Base-by-base conservation (phyloP, 2,797 vertebrate genomes). In the Coranthus polyacanthus region DNA sequence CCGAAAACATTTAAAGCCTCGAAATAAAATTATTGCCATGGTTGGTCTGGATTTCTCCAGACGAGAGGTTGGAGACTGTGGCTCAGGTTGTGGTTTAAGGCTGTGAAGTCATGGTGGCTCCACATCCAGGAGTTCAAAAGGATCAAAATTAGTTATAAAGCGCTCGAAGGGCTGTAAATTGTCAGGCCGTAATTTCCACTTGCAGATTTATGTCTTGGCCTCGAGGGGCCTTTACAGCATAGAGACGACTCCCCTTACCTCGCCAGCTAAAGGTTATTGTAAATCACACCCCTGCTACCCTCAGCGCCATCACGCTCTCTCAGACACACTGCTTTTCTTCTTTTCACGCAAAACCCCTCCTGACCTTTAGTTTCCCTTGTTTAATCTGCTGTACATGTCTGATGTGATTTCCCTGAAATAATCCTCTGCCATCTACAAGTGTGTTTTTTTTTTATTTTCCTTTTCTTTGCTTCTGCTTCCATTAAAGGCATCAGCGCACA, bases 71-170 rank as follows among this genome's bases (percentile, higher is more conserved):
- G 36, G 43, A 41, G 54, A 57, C 42, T 34, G 21, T 4, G 26
- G 47, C 17, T 53, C 22, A 12, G 15, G 39, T 16, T n/a, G 69
- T 36, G 57, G 69, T 36, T 9, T 18, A 49, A 37, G 43, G 26
- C 11, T 7, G 4, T 9, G 20, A 32, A 20, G 32, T 45, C 22
- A 18, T 57, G 49, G 32, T 41, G 7, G 39, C 17, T 22, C 45
- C 32, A 55, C n/a, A 12, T 37, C 10, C 53, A 1, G 55, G 56
- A 56, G 63, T 82, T 77, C 79, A 82, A 51, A 72, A 62, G 63
- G 82, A 85, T 90, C 81, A 78, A 43, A 91, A 90, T 89, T 83
- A 83, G 84, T 88, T 89, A 78, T 81, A 82, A 83, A 72, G 29
- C 1, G 34, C 45, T 50, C 0, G 66, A 78, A 46, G 66, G 83